Conservation (phyloP, 2,797 vertebrate genomes). For the Gambusia yucatana region DNA sequence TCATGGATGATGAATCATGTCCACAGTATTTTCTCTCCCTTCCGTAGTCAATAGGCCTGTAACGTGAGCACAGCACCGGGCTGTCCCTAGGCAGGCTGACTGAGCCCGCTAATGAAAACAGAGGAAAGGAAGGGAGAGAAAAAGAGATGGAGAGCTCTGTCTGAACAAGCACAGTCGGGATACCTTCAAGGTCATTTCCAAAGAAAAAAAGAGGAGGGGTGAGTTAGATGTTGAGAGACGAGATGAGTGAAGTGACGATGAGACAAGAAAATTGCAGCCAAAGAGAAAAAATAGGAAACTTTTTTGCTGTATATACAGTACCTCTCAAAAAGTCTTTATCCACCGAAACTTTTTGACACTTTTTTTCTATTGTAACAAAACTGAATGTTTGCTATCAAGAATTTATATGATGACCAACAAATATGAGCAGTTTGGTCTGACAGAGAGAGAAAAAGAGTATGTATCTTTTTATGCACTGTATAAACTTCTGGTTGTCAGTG, state of each 20-base stretch:
- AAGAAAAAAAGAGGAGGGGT: constrained; percentile 35
- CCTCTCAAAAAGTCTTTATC: neutral
- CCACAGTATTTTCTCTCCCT: constrained; percentile 76
- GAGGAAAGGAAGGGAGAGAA: constrained; percentile 58
- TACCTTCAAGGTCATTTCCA: constrained; percentile 80
- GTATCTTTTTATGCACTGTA: neutral
- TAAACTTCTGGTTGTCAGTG: neutral
- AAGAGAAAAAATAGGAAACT: constrained; percentile 45
- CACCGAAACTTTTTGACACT: neutral
- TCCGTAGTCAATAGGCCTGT: constrained; percentile 80
- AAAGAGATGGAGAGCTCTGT: constrained; percentile 64
- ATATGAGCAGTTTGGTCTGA: neutral
- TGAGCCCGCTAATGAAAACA: constrained; percentile 80
- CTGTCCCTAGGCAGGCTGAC: constrained; percentile 73
- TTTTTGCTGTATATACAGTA: constrained; percentile 12
- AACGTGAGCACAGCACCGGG: constrained; percentile 78
- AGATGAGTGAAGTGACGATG: constrained; percentile 51
- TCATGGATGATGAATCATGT: constrained; percentile 81
- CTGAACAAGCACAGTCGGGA: constrained; percentile 74
- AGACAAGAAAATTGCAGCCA: constrained; percentile 45
- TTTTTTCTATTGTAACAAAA: neutral
- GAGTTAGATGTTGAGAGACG: constrained; percentile 51
- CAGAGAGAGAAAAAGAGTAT: neutral
- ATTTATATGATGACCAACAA: neutral
- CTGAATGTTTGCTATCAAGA: neutral